These are phyloP conservation scores for Diplodus puntazzo DNA, from an alignment of 2,797 vertebrate genomes.

Conservation along the genomic window DNA sequence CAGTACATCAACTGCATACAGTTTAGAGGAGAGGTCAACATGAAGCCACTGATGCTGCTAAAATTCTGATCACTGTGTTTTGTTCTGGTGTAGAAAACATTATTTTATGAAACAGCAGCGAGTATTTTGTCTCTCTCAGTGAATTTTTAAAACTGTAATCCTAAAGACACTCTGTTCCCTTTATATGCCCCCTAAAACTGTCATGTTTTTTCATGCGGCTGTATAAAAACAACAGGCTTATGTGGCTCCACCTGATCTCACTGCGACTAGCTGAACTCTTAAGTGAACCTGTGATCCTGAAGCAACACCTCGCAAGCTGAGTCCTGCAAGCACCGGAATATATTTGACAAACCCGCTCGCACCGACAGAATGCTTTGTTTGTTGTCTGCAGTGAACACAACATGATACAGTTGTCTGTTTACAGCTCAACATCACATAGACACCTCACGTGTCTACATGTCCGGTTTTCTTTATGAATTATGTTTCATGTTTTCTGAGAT, in stretches of 20 bases:
- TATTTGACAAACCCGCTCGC: neutral
- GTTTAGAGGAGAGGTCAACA: neutral
- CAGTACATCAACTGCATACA: neutral
- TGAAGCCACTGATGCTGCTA: neutral
- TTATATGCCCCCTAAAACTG: too few species aligned
- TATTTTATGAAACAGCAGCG: neutral
- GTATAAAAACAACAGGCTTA: neutral
- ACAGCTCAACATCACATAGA: too few species aligned
- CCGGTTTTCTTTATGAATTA: too few species aligned
- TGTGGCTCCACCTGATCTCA: neutral
- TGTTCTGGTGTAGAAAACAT: neutral
- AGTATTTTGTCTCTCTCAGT: neutral
- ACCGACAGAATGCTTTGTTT: neutral
- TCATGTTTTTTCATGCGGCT: neutral
- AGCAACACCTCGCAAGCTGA: neutral
- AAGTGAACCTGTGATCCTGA: neutral
- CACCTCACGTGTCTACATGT: too few species aligned
- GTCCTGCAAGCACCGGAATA: neutral
- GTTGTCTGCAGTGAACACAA: neutral
- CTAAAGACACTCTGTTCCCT: too few species aligned
- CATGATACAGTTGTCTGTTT: too few species aligned
- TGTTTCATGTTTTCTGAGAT: neutral
- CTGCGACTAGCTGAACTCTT: neutral
- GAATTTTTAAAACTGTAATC: too few species aligned
- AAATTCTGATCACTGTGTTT: neutral